Percentiles rank a stretch among this genome's conserved stretches.
phyloP scores from a whole-genome alignment of 2,888 invertebrate genomes.

The Agrochola lota region DNA sequence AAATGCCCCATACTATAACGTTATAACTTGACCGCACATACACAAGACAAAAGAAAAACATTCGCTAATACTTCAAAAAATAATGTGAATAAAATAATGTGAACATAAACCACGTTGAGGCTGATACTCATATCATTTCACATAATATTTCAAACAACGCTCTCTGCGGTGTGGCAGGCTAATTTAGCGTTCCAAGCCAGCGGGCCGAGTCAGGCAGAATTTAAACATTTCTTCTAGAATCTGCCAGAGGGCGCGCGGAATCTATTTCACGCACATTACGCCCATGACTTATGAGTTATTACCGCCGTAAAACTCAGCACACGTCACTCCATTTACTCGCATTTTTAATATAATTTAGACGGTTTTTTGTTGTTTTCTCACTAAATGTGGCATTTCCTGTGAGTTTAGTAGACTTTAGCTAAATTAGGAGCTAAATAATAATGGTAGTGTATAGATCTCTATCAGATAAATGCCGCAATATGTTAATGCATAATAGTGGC shows the following conservation, averaged over 20 bases:
- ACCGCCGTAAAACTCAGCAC: conserved; percentile 86
- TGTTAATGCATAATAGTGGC: no score
- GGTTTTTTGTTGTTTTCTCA: conserved; percentile 49
- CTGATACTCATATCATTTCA: conserved; percentile 78
- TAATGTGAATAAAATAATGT: conserved; percentile 42
- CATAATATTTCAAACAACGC: conserved; percentile 82
- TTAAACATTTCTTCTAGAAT: conserved; percentile 83
- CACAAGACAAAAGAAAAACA: conserved; percentile 5
- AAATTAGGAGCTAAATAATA: not conserved
- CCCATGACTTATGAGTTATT: conserved; percentile 86
- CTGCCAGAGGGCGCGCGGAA: conserved; percentile 80
- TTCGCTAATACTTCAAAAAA: not conserved
- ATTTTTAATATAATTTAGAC: conserved; percentile 77
- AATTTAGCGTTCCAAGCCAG: conserved; percentile 83
- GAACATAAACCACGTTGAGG: conserved; percentile 41
- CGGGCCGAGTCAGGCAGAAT: conserved; percentile 76
- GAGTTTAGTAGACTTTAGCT: not conserved
- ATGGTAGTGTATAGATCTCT: no score
- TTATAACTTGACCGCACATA: not conserved
- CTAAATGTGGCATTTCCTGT: conserved; percentile 3
- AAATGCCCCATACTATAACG: not conserved
- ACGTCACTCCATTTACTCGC: conserved; percentile 84
- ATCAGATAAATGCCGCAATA: no score
- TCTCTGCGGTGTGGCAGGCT: conserved; percentile 77
- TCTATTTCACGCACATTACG: conserved; percentile 89